Conservation (phyloP, 2,113 vertebrate genomes). For the Myotis yumanensis region DNA sequence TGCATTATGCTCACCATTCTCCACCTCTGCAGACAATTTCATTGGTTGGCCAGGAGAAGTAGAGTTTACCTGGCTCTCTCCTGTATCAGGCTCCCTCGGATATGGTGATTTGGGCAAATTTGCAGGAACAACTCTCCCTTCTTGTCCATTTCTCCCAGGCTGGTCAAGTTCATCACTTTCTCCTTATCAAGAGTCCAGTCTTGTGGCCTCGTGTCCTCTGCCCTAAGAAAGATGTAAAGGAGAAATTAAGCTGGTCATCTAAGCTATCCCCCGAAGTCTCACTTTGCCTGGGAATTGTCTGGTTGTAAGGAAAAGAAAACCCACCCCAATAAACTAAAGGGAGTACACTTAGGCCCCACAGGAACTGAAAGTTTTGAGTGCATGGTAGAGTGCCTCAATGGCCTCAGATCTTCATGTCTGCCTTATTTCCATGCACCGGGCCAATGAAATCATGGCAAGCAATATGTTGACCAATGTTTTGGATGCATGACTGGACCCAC, state of each 20-base stretch:
- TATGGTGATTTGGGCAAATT: neutral
- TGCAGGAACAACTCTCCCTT: neutral
- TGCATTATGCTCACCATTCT: no score
- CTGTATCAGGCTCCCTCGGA: neutral
- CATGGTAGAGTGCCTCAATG: neutral
- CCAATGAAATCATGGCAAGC: neutral
- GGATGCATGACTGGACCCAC: neutral
- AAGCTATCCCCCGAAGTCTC: neutral
- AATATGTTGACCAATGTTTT: neutral
- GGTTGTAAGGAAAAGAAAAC: neutral
- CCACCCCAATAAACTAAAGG: neutral
- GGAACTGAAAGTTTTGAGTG: neutral
- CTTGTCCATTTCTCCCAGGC: neutral
- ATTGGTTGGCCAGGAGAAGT: accelerated
- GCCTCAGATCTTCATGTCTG: neutral
- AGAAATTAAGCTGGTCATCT: neutral
- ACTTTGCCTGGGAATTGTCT: neutral
- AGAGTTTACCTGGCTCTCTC: neutral
- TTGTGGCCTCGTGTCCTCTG: neutral
- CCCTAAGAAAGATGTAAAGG: neutral
- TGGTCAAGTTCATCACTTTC: neutral
- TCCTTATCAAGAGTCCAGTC: neutral
- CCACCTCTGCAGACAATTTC: neutral
- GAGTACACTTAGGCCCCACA: neutral
- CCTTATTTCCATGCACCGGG: neutral